Evolutionary conservation across 2,888 invertebrate genomes (phyloP).

Genomic region (Carterocephalus palaemon): DNA sequence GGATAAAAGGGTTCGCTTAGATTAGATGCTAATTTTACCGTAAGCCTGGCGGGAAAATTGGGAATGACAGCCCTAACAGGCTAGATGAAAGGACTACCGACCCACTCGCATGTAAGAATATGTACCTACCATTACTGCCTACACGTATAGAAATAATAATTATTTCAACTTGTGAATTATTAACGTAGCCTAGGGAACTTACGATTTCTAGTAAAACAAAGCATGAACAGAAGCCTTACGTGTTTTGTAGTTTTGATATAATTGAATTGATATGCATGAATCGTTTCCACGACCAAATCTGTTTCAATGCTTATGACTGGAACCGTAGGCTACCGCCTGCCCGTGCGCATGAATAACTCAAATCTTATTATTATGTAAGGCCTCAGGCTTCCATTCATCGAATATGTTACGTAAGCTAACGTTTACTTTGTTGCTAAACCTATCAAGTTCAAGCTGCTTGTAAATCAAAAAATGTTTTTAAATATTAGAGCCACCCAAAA

Average conservation of each 20-base stretch:
- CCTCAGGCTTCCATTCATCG: constrained; percentile 8
- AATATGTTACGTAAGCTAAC: constrained; percentile 1
- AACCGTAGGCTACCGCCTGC: constrained; percentile 26
- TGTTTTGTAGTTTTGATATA: background rate
- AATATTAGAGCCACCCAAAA: no score
- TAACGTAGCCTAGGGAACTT: no score
- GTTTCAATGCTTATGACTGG: constrained; percentile 13
- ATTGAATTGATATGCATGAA: constrained; percentile 3
- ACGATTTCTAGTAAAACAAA: no score
- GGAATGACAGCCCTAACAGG: constrained; percentile 23
- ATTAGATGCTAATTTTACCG: constrained; percentile 22
- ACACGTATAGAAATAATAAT: constrained; percentile 4
- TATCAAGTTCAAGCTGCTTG: background rate
- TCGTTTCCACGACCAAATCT: constrained; percentile 9
- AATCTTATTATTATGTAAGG: constrained; percentile 45
- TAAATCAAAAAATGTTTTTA: no score
- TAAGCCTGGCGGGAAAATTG: constrained; percentile 27
- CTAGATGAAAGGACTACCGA: constrained; percentile 22
- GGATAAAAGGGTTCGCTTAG: constrained; percentile 19
- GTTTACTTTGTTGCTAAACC: background rate
- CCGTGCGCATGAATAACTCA: constrained; percentile 40
- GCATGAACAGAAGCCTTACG: constrained; percentile 26
- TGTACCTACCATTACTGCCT: no score
- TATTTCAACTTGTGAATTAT: no score
- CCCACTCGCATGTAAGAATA: no score